phyloP scores from a whole-genome alignment of 2,888 invertebrate genomes.

The Tetheella fluctuosa region DNA sequence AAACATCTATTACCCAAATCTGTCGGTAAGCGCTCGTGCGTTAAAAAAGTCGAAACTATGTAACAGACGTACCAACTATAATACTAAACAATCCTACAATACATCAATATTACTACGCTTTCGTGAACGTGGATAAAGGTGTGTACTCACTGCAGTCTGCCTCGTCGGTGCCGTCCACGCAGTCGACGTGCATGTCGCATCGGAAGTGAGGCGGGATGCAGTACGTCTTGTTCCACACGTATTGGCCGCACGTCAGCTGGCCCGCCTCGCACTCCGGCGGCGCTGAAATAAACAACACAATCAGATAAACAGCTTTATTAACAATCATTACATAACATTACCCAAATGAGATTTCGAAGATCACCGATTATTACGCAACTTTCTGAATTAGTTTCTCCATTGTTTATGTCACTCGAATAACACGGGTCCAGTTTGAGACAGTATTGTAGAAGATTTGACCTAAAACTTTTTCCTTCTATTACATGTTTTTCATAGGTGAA shows the following conservation, averaged over 20 bases:
- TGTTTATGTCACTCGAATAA: constrained; percentile 1
- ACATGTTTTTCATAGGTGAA: neutral
- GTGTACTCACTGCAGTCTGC: constrained; percentile 95
- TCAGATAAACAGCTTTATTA: constrained; percentile 25
- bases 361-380: constrained; percentile 5
- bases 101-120: constrained; percentile 20
- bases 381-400: neutral
- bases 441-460: neutral
- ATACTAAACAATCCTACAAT: constrained; percentile 22
- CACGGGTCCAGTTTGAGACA: constrained; percentile 6
- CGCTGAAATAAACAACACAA: constrained; percentile 83
- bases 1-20: neutral
- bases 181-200: constrained; percentile 98
- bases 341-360: neutral
- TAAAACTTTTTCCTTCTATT: neutral
- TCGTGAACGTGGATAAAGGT: constrained; percentile 14
- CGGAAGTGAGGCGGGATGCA: constrained; percentile 96
- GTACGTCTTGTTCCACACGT: constrained; percentile 97
- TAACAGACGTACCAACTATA: neutral
- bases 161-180: constrained; percentile 97
- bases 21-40: constrained; percentile 8
- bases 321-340: neutral
- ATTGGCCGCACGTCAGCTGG: constrained; percentile 96
- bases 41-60: neutral
- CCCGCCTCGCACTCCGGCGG: constrained; percentile 97